Conservation (phyloP, 1,140 invertebrate genomes). For the Neelides sp. region DNA sequence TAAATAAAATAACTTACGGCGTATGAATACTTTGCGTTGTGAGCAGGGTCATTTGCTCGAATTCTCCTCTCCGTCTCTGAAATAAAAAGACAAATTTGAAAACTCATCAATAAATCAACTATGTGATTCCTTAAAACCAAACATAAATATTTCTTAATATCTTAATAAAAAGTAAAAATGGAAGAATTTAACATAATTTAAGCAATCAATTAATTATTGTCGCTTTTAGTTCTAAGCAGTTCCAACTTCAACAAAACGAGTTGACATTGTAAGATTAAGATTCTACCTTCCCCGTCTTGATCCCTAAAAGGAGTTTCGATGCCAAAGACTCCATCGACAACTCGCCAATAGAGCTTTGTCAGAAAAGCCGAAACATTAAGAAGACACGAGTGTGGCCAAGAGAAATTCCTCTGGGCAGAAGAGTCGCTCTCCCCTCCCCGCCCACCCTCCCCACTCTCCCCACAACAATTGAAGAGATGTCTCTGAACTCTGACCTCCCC, state of each 20-base stretch:
- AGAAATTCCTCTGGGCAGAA: conserved; percentile 1
- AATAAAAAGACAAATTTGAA: no score
- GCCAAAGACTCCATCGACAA: conserved; percentile 27
- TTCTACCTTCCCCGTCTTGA: conserved; percentile 27
- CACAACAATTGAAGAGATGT: no score
- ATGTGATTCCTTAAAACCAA: no score
- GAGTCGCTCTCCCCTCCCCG: conserved; percentile 5
- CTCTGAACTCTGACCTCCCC: background rate
- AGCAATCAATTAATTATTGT: no score
- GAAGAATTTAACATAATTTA: no score
- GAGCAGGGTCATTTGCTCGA: conserved; percentile 84
- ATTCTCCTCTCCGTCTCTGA: conserved; percentile 87
- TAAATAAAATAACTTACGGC: conserved; percentile 61
- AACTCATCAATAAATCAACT: no score
- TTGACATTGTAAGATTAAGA: no score
- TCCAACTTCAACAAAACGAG: no score
- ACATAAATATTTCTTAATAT: no score
- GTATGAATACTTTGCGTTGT: conserved; percentile 92
- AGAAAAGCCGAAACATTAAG: conserved; percentile 26
- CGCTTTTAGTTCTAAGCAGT: no score
- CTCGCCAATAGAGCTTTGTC: conserved; percentile 28
- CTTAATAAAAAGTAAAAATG: no score
- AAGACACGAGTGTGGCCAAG: conserved; percentile 15
- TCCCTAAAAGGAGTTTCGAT: conserved; percentile 24
- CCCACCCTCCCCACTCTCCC: conserved; percentile 17